Percentiles rank a stretch among this genome's conserved stretches.
phyloP scores from a whole-genome alignment of 2,888 invertebrate genomes.

The Drosophila picticornis region DNA sequence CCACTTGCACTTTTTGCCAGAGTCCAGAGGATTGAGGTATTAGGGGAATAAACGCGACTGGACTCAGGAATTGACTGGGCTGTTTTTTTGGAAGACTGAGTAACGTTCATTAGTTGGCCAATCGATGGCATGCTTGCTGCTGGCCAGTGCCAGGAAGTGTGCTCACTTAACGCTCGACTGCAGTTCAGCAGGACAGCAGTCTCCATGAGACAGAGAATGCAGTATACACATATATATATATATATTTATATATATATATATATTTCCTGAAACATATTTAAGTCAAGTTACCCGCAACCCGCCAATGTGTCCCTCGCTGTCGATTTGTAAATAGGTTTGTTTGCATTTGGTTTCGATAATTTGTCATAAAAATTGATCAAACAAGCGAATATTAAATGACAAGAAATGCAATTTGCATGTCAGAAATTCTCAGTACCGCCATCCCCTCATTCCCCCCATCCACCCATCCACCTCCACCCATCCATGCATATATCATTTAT shows the following conservation, averaged over 20 bases:
- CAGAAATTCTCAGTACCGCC: conserved; percentile 26
- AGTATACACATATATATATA: background rate
- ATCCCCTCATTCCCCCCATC: too few species aligned
- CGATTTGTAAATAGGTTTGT: conserved; percentile 18
- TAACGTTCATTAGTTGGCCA: conserved; percentile 57
- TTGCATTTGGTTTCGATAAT: conserved; percentile 54
- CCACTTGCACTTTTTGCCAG: conserved; percentile 67
- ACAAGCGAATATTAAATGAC: conserved; percentile 70
- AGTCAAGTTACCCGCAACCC: background rate
- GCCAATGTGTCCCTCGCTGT: background rate
- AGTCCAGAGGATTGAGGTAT: background rate
- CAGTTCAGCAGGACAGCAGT: conserved; percentile 4
- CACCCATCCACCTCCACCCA: background rate
- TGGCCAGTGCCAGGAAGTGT: conserved; percentile 47
- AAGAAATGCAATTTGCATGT: conserved; percentile 79
- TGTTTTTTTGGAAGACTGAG: conserved; percentile 20
- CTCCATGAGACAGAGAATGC: conserved; percentile 19
- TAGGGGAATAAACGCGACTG: background rate
- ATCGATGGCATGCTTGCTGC: conserved; percentile 21
- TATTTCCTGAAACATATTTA: conserved; percentile 30
- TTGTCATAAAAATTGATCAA: conserved; percentile 82
- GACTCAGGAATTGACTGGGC: conserved; percentile 8
- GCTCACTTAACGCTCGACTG: conserved; percentile 48
- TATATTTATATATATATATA: background rate
- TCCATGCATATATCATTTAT: conserved; percentile 44